Base-by-base conservation (phyloP, 2,888 invertebrate genomes). In the Penaeus monodon region DNA sequence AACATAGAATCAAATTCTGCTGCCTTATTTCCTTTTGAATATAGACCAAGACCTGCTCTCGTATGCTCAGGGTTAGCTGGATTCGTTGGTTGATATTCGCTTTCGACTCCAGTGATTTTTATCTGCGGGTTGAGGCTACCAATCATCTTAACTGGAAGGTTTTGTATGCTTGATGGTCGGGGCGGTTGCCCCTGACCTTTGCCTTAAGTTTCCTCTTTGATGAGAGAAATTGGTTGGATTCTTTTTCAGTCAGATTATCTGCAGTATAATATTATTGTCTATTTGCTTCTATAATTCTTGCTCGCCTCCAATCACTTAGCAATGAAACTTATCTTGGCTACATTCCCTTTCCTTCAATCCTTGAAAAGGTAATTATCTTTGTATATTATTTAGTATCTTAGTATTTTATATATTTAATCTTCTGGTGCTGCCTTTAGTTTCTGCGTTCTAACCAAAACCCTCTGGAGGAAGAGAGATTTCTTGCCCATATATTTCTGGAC, bases 1-100 rank as follows among this genome's bases (percentile, higher is more conserved):
- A 78, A 87, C 86, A 83, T 83, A 64, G 82, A 82, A 79, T 83
- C 65, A 64, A 78, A 82, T 57, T 83, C 83, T 57, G 83, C 27
- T 38, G n/a, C 57, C 6, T 38, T 29, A 17, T 73, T 63, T 74
- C 78, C 82, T 79, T 79, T 64, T 64, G n/a, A 44, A 24, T n/a
- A 49, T n/a, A 81, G 49, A 38, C 68, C 57, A 22, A 81, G 74
- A 22, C 76, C 81, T 38, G 65, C 77, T 64, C 83, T 78, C 65
- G 73, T 78, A 6, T 78, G n/a, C 24, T 87, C 82, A 4, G 83
- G 82, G 57, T 73, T 87, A 44, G 86, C 79, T 24, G 86, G 83
- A 74, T 87, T 82, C 20, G 82, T 82, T 33, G 86, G 86, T 29
- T 79, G 78, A n/a, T 82, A 70, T 24, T 82, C 82, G 24, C 82